These are phyloP conservation scores for Elysia crispata DNA, from an alignment of 2,888 invertebrate species.

Conservation along the genomic window DNA sequence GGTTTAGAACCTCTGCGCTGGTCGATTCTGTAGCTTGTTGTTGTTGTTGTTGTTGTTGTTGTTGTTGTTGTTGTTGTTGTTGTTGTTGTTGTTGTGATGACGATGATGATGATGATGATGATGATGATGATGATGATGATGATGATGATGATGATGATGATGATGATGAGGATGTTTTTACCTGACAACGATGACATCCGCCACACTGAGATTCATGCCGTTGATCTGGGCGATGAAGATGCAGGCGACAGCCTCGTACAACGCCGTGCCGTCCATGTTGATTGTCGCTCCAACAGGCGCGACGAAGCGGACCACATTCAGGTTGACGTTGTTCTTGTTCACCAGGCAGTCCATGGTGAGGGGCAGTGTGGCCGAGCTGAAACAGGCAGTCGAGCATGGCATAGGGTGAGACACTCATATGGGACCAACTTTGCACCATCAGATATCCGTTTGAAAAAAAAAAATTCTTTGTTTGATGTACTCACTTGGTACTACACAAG, in stretches of 20 bases:
- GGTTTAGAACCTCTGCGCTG: no score
- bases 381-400: no score
- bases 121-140: background rate
- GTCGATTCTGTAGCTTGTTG: no score
- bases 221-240: constrained; percentile 93
- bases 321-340: constrained; percentile 88
- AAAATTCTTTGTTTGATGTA: no score
- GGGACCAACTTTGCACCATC: no score
- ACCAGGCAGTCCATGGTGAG: constrained; percentile 92
- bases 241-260: constrained; percentile 92
- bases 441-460: no score
- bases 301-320: constrained; percentile 90
- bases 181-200: constrained; percentile 92
- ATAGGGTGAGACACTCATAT: no score
- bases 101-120: background rate
- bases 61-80: no score
- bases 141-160: background rate
- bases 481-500: no score
- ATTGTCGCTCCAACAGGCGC: constrained; percentile 91
- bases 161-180: constrained; percentile 78
- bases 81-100: no score
- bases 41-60: no score
- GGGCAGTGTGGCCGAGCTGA: constrained; percentile 91
- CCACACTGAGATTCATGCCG: constrained; percentile 86
- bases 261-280: constrained; percentile 76